phyloP scores from a whole-genome alignment of 2,888 invertebrate genomes.

The Tetropium fuscum region DNA sequence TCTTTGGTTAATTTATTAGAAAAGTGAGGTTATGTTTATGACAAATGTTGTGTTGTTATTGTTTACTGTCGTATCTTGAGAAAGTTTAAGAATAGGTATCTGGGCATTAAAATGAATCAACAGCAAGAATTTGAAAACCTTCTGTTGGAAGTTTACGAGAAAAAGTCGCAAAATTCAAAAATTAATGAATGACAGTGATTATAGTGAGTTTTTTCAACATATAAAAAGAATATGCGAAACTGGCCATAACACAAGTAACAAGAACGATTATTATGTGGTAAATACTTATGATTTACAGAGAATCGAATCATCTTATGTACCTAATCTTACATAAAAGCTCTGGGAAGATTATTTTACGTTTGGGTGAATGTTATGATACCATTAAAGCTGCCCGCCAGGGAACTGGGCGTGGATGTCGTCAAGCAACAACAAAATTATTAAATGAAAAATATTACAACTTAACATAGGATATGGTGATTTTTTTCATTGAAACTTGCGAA shows the following conservation, averaged over 20 bases:
- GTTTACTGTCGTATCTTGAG: background rate
- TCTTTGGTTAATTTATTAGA: background rate
- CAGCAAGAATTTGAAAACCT: background rate
- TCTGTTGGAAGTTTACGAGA: too few species aligned
- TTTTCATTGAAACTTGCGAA: background rate
- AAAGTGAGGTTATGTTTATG: background rate
- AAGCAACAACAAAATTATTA: conserved; percentile 1
- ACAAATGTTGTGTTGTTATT: background rate
- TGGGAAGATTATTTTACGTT: background rate
- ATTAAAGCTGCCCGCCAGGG: background rate
- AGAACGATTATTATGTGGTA: too few species aligned
- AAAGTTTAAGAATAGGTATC: background rate
- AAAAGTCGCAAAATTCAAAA: too few species aligned
- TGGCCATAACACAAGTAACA: too few species aligned
- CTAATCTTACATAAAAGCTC: background rate
- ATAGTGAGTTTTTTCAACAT: too few species aligned
- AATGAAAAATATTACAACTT: too few species aligned
- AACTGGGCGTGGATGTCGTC: background rate
- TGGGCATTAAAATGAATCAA: background rate
- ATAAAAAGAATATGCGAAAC: too few species aligned
- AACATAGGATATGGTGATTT: too few species aligned
- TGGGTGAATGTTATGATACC: background rate
- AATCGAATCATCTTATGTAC: background rate
- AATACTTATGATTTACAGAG: background rate
- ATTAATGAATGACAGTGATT: too few species aligned